Evolutionary conservation across 2,797 vertebrate species (phyloP), one percentile per base, ranked within the genome.

Genomic region (Otolemur crassicaudatus): DNA sequence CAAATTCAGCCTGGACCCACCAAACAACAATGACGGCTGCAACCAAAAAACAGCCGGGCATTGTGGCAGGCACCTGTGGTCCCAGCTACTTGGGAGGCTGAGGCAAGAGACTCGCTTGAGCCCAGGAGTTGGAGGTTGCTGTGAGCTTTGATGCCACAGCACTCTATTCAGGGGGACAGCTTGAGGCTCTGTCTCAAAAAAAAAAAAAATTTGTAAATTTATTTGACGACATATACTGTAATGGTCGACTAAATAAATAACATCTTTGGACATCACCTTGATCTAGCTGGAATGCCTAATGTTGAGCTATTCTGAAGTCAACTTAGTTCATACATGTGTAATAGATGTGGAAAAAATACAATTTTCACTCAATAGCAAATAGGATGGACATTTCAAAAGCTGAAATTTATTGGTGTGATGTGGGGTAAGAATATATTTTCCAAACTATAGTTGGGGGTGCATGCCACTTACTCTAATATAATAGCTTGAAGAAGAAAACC

Each of bases 381-480:
- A 97, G 72, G 53, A 96, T 92, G 94, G 56, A 97, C 87, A 93
- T 94, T 25, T 90, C 86, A 97, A 96, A 96, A 80, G 85, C 58
- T 90, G 3, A 95, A 96, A 93, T 97, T 96, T 92, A 97, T 58
- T 72, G 89, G 60, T 95, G 95, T 95, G 97, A 96, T 97, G 93
- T 97, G 96, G 96, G 94, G 93, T 90, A 96, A 92, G 94, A 96
- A 96, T 65, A 61, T 94, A 84, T 81, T 93, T 96, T 97, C 61
- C 86, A 95, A 93, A 90, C 94, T 95, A 89, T 73, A 94, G 90
- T 93, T 94, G 94, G 97, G 96, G 97, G 97, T 97, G 98, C 97
- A 98, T 97, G 98, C 97, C 97, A 97, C 96, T 94, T 97, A 97
- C 1, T 92, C 96, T 95, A 96, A 96, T 34, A 97, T 79, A 89